Evolutionary conservation across 2,888 invertebrate species (phyloP).

Genomic region (Catocala sponsa): DNA sequence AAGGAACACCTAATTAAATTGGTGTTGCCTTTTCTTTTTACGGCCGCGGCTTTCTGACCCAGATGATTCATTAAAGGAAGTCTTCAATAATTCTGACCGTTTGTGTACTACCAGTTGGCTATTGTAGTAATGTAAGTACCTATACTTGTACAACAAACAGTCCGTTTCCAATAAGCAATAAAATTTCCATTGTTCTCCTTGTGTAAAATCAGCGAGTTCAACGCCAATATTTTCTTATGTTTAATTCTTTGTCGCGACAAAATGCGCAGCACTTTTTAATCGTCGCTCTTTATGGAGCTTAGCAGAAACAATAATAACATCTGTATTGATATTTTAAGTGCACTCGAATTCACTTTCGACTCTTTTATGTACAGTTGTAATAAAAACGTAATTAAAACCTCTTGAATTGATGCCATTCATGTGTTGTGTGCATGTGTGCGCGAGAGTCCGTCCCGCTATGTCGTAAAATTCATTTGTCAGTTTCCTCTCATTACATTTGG

Average conservation of each 20-base stretch:
- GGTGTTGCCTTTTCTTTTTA: slow-evolving; percentile 40
- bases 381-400: slow-evolving; percentile 37
- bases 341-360: slow-evolving; percentile 32
- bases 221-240: slow-evolving; percentile 33
- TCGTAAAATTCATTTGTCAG: slow-evolving; percentile 40
- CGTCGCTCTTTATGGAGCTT: slow-evolving; percentile 11
- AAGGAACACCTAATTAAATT: slow-evolving; percentile 47
- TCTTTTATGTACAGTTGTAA: slow-evolving; percentile 19
- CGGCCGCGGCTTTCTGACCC: slow-evolving; percentile 30
- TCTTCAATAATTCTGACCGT: slow-evolving; percentile 28
- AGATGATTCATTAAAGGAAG: slow-evolving; percentile 50
- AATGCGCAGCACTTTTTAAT: slow-evolving; percentile 24
- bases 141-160: slow-evolving; percentile 26
- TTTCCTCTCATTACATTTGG: slow-evolving; percentile 46
- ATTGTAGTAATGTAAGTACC: slow-evolving; percentile 27
- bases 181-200: slow-evolving; percentile 45
- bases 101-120: slow-evolving; percentile 12
- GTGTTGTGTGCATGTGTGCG: slow-evolving; percentile 30
- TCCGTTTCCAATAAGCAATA: slow-evolving; percentile 47
- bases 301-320: slow-evolving; percentile 15
- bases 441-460: slow-evolving; percentile 29
- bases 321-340: slow-evolving; percentile 16
- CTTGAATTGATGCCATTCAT: slow-evolving; percentile 46
- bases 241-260: slow-evolving; percentile 26
- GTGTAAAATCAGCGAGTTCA: slow-evolving; percentile 34